Evolutionary conservation across 2,888 invertebrate species (phyloP).

Genomic region (Eupeodes luniger): DNA sequence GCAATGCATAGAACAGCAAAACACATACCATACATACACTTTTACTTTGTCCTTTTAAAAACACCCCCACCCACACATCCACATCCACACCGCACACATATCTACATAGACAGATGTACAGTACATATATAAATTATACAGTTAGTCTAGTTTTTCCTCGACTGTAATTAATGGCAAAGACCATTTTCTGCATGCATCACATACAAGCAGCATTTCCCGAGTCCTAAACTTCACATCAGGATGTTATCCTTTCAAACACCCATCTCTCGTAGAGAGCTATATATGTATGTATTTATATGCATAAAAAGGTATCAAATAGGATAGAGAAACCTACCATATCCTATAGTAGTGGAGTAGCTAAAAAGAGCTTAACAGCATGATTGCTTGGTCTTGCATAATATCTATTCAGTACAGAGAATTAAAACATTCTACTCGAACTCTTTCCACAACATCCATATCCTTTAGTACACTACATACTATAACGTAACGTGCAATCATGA

Average conservation of each 20-base stretch:
- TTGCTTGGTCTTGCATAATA: constrained; percentile 76
- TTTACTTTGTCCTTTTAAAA: constrained; percentile 69
- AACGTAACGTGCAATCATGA: not conserved
- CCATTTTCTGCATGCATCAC: constrained; percentile 75
- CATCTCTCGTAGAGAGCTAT: constrained; percentile 30
- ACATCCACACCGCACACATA: not conserved
- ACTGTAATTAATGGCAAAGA: constrained; percentile 74
- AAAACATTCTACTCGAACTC: constrained; percentile 66
- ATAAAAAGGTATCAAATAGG: constrained; percentile 48
- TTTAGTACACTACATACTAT: too few relatives aligned
- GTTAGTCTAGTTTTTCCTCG: constrained; percentile 61
- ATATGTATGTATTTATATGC: not conserved
- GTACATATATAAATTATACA: constrained; percentile 12
- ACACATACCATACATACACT: constrained; percentile 33
- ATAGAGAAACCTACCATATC: not conserved
- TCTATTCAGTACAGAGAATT: constrained; percentile 74
- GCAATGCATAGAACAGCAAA: constrained; percentile 21
- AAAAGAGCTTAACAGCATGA: constrained; percentile 75
- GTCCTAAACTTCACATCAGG: constrained; percentile 73
- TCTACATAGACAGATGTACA: too few relatives aligned
- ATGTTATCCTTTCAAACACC: constrained; percentile 75
- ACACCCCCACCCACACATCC: constrained; percentile 30
- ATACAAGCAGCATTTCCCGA: constrained; percentile 63
- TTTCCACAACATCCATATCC: not conserved
- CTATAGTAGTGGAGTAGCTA: constrained; percentile 52